Evolutionary conservation across 2,797 vertebrate genomes (phyloP), one percentile per base, ranked within the genome.

Genomic region (Myotis planiceps): DNA sequence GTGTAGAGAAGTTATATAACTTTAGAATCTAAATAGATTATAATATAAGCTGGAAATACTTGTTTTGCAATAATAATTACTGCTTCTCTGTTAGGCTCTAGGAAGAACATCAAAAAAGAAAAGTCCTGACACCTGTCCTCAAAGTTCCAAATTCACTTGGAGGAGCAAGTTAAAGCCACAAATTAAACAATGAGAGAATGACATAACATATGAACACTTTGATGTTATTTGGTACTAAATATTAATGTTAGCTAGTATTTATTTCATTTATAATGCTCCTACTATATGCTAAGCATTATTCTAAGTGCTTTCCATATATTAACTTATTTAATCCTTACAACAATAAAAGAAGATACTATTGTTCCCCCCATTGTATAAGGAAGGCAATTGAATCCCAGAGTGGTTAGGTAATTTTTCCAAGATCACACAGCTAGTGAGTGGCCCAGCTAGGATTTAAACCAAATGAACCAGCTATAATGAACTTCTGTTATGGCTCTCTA

Each of bases 91-190:
- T 34, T 81, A 88, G 68, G 49, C 23, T 42, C 80, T 65, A 47
- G 16, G 45, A 78, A 15, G 74, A 58, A 81, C 16, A 63, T 32
- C 15, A 51, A 75, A 60, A 80, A 42, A 66, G 29, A 45, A 91
- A 85, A 75, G 27, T 78, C 0, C 80, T 29, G 16, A 19, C 3
- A 55, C 2, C 10, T 65, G 7, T 74, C 63, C 27, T 85, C 27
- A 81, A 71, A 93, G 19, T 66, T 88, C 39, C 42, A 75, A 49
- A 51, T 69, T 49, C 69, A 14, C 12, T 78, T 32, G 6, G 14
- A 65, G 37, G 7, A 94, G 53, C n/a, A 76, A 74, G 60, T 92
- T 29, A 95, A 75, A 78, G 10, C 15, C 53, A 93, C n/a, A 92
- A 92, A 82, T 69, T 37, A 93, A 90, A 63, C 68, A 75, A 55